A percentile compares a stretch with the other conserved stretches of the same genome.
phyloP scores from a whole-genome alignment of 2,888 invertebrate species.

The Ellobium chinense region DNA sequence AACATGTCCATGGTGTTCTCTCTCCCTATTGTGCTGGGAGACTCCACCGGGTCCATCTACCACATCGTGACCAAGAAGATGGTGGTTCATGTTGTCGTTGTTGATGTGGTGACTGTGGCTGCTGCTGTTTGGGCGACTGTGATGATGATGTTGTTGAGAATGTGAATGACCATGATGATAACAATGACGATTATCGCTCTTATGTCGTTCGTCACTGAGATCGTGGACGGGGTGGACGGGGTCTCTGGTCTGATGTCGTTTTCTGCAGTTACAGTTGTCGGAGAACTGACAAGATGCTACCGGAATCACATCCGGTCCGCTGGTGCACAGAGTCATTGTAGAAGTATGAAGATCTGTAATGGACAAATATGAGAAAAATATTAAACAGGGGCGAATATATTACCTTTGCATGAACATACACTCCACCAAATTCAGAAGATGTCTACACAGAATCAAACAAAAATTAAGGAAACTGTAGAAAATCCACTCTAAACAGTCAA shows the following conservation, averaged over 20 bases:
- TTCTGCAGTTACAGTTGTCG: neutral
- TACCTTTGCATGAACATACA: too few species aligned
- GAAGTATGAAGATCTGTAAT: neutral
- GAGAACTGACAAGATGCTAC: neutral
- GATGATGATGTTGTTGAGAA: slow-evolving; percentile 6
- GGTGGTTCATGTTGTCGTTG: neutral
- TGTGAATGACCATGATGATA: neutral
- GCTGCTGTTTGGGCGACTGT: neutral
- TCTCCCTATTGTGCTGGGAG: too few species aligned
- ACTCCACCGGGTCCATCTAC: neutral
- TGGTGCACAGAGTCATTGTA: neutral
- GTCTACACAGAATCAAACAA: too few species aligned
- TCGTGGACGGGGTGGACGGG: neutral
- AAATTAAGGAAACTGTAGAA: too few species aligned
- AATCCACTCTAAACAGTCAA: too few species aligned
- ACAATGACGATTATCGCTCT: neutral
- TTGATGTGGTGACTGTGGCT: neutral
- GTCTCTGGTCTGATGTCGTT: too few species aligned
- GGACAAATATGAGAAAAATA: too few species aligned
- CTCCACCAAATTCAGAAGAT: too few species aligned
- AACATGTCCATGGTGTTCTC: neutral
- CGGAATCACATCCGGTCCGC: neutral
- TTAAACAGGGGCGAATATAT: too few species aligned
- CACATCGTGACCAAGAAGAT: neutral
- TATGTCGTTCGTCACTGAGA: neutral